Conservation (phyloP, 2,113 vertebrate species). For the Vidua chalybeata region DNA sequence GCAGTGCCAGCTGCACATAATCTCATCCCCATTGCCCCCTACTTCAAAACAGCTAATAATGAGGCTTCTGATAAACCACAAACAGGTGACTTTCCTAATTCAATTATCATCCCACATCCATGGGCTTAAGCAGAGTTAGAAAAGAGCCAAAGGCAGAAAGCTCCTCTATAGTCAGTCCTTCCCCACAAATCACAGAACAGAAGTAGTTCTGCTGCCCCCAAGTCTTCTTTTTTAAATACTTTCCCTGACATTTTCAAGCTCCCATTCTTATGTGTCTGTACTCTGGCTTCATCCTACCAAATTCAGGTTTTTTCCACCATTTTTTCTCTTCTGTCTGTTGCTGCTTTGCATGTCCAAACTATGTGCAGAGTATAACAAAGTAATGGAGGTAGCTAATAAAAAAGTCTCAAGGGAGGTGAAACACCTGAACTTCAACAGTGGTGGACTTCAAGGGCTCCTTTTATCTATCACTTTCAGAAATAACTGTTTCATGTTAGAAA, state of each 20-base stretch:
- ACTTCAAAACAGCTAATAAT: not conserved
- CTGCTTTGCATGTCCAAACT: not conserved
- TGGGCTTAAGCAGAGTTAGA: not conserved
- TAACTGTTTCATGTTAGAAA: not conserved
- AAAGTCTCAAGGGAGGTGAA: not conserved
- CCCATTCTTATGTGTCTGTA: not conserved
- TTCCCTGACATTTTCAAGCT: not conserved
- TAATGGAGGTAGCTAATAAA: not conserved
- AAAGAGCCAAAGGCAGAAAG: not conserved
- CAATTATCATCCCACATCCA: not conserved
- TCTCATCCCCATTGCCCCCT: not conserved
- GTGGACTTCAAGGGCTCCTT: not conserved
- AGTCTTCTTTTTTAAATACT: not conserved
- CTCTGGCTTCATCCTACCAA: not conserved
- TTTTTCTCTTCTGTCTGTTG: not conserved
- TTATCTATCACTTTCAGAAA: not conserved
- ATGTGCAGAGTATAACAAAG: not conserved
- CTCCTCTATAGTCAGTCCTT: not conserved
- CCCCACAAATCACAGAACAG: not conserved
- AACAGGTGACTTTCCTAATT: not conserved
- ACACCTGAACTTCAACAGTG: not conserved
- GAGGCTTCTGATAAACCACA: not conserved
- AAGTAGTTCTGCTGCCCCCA: not conserved
- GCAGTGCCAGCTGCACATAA: not conserved
- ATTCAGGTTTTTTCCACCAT: not conserved